Evolutionary conservation across 2,888 invertebrate species (phyloP).

Genomic region (Cenopis cana): DNA sequence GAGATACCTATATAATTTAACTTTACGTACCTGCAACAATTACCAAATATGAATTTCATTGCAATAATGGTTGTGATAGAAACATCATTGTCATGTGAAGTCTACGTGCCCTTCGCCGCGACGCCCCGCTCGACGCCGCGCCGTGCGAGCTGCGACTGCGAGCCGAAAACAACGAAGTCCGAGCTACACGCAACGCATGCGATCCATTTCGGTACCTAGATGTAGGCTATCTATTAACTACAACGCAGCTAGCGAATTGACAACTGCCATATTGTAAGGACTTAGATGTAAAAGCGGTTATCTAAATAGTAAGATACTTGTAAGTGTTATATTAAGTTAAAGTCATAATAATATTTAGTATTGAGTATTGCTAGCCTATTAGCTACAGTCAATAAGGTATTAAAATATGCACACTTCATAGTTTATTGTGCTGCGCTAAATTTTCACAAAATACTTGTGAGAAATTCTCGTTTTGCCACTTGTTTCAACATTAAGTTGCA

Average conservation of each 20-base stretch:
- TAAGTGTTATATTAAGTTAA: conserved; percentile 74
- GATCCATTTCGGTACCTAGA: conserved; percentile 57
- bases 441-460: not conserved
- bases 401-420: conserved; percentile 45
- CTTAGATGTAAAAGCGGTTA: conserved; percentile 73
- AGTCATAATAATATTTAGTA: conserved; percentile 81
- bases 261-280: conserved; percentile 84
- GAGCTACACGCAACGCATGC: conserved; percentile 53
- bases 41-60: conserved; percentile 78
- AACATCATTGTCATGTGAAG: conserved; percentile 64
- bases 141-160: too few relatives aligned
- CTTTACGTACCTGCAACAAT: conserved; percentile 74
- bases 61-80: conserved; percentile 83
- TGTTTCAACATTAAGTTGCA: conserved; percentile 12
- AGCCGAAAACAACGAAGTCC: conserved; percentile 60
- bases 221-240: conserved; percentile 56
- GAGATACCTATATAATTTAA: conserved; percentile 58
- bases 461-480: conserved; percentile 3
- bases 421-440: conserved; percentile 21
- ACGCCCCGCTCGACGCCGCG: conserved; percentile 2
- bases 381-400: conserved; percentile 68
- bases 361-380: conserved; percentile 79
- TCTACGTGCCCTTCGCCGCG: conserved; percentile 22
- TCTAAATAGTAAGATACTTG: conserved; percentile 52
- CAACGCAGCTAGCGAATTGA: conserved; percentile 83